Conservation (phyloP, 2,888 invertebrate species). For the Aproaerema taeniolella region DNA sequence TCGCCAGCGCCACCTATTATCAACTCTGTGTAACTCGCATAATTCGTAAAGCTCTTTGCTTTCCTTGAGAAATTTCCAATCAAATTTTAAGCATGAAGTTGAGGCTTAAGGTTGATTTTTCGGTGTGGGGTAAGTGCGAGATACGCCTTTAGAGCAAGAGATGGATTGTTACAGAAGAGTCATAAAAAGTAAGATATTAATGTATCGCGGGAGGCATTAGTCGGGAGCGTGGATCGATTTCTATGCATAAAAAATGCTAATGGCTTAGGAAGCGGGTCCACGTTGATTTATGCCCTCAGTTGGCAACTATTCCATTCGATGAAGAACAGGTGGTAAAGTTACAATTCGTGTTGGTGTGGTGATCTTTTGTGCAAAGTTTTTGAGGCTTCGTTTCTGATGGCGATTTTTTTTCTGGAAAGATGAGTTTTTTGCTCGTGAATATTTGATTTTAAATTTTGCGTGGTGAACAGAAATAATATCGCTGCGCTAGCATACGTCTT, state of each 20-base stretch:
- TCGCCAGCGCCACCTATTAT: constrained; percentile 74
- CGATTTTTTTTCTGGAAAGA: too few relatives aligned
- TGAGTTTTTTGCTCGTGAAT: too few relatives aligned
- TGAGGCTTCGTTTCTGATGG: not conserved
- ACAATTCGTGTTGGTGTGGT: too few relatives aligned
- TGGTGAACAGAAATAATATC: too few relatives aligned
- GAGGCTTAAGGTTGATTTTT: too few relatives aligned
- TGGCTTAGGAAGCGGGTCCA: constrained; percentile 56
- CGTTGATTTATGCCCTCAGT: constrained; percentile 66
- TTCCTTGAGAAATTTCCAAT: not conserved
- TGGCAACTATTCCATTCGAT: constrained; percentile 56
- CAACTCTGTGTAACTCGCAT: constrained; percentile 55
- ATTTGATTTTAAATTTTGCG: too few relatives aligned
- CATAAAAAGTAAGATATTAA: constrained; percentile 78
- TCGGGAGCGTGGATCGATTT: constrained; percentile 71
- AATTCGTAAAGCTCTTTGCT: constrained; percentile 30
- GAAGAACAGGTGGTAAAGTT: constrained; percentile 9
- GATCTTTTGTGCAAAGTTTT: not conserved
- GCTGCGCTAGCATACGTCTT: too few relatives aligned
- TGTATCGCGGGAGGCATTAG: constrained; percentile 78
- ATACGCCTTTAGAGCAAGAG: too few relatives aligned
- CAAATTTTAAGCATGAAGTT: too few relatives aligned
- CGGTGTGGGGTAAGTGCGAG: too few relatives aligned
- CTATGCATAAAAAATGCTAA: constrained; percentile 78
- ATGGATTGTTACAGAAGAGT: constrained; percentile 71